These are phyloP conservation scores for Drosophila prosaltans DNA, from an alignment of 1,140 invertebrate species.

Conservation along the genomic window DNA sequence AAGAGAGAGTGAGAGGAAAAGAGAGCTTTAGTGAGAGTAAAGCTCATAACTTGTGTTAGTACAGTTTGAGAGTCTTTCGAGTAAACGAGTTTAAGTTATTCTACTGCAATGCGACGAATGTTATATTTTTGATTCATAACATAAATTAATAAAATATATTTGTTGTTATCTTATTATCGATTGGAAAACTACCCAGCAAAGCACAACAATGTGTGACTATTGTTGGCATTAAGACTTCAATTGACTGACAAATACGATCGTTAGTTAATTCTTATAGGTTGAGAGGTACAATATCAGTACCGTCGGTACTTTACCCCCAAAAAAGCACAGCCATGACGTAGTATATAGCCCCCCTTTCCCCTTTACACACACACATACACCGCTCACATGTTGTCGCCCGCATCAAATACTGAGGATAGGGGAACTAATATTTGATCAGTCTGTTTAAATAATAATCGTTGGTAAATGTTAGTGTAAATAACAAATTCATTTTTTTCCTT, in stretches of 20 bases:
- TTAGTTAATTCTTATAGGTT: neutral
- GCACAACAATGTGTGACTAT: conserved; percentile 49
- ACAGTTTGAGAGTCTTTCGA: conserved; percentile 35
- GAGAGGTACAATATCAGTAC: conserved; percentile 27
- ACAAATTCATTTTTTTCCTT: conserved; percentile 22
- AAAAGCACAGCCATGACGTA: conserved; percentile 48
- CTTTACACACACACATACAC: neutral
- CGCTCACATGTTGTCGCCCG: conserved; percentile 33
- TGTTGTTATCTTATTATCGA: conserved; percentile 69
- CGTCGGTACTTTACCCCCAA: conserved; percentile 32
- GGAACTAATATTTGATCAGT: conserved; percentile 66
- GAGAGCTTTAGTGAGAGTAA: conserved; percentile 46
- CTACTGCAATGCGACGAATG: conserved; percentile 62
- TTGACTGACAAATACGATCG: conserved; percentile 9
- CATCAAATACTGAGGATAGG: neutral
- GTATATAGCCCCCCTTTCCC: neutral
- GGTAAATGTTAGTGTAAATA: conserved; percentile 64
- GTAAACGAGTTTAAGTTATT: conserved; percentile 19
- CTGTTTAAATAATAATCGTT: conserved; percentile 68
- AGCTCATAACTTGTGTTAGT: conserved; percentile 11
- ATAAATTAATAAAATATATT: conserved; percentile 52
- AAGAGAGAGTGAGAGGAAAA: neutral
- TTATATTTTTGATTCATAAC: conserved; percentile 55
- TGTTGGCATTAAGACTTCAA: conserved; percentile 31
- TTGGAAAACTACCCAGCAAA: conserved; percentile 25